Conservation (phyloP, 2,888 invertebrate genomes). For the Acanthosepion pharaonis region DNA sequence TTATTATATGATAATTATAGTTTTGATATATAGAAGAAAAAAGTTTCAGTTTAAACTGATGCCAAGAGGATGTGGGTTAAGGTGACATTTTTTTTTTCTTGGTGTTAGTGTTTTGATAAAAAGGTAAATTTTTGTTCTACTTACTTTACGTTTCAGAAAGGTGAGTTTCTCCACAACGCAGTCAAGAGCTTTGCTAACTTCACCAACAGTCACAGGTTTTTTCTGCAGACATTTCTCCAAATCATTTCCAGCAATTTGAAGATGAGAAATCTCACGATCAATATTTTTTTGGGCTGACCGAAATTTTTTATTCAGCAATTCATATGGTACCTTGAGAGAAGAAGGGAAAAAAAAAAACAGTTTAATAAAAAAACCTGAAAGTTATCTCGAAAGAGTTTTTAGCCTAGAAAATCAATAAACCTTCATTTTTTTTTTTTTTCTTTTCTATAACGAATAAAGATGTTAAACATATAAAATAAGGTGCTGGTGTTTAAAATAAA, state of each 20-base stretch:
- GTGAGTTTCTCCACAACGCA: conserved; percentile 91
- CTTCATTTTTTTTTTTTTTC: neutral
- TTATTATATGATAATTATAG: too few species aligned
- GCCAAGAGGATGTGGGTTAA: too few species aligned
- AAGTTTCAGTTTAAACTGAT: too few species aligned
- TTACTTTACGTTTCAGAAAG: conserved; percentile 88
- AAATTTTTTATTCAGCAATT: conserved; percentile 96
- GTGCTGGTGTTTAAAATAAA: too few species aligned
- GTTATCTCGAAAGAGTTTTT: neutral
- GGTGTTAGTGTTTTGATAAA: too few species aligned
- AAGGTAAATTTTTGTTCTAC: neutral
- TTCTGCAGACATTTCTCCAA: conserved; percentile 84
- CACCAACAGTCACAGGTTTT: conserved; percentile 71
- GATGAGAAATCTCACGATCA: conserved; percentile 88
- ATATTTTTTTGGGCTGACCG: conserved; percentile 94
- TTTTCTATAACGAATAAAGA: neutral
- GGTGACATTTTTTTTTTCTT: too few species aligned
- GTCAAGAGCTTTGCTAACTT: conserved; percentile 84
- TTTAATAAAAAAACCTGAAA: neutral
- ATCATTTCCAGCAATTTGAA: conserved; percentile 85
- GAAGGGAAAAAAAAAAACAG: conserved; percentile 17
- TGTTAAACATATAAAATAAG: neutral
- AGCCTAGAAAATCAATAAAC: neutral
- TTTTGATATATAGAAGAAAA: too few species aligned
- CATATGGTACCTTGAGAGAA: conserved; percentile 89